phyloP scores from a whole-genome alignment of 2,113 vertebrate genomes.

The Corapipo altera region DNA sequence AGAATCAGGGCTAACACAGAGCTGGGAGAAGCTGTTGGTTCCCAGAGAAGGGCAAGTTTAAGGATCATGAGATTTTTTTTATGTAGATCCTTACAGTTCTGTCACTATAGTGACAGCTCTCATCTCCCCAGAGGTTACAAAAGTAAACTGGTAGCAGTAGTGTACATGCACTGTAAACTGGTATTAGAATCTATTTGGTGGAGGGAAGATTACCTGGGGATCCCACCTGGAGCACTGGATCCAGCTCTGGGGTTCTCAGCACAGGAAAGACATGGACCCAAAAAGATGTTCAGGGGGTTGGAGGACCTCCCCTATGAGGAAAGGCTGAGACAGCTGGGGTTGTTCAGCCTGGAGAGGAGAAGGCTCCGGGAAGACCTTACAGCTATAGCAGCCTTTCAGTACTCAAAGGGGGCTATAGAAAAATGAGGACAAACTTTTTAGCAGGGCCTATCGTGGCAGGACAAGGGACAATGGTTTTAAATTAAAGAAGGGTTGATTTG shows the following conservation, averaged over 20 bases:
- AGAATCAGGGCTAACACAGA: background rate
- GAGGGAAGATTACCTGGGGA: background rate
- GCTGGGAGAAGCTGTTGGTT: background rate
- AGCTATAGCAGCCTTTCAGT: background rate
- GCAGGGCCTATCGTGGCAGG: fast-evolving
- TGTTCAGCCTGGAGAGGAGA: background rate
- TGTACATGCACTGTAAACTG: background rate
- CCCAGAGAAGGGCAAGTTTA: background rate
- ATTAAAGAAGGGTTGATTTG: background rate
- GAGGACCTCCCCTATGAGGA: background rate
- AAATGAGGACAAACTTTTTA: background rate
- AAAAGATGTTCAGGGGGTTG: background rate
- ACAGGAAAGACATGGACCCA: background rate
- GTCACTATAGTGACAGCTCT: background rate
- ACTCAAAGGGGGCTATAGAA: background rate
- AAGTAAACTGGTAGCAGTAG: background rate
- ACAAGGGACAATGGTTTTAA: background rate
- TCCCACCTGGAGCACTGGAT: background rate
- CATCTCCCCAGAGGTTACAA: background rate
- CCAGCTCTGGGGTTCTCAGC: background rate
- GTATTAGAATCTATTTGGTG: too few relatives aligned
- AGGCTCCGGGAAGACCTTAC: background rate
- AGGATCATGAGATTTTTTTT: background rate
- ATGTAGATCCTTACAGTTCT: background rate
- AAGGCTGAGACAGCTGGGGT: background rate